phyloP scores from a whole-genome alignment of 1,140 invertebrate species.

The Odontomachus brunneus region DNA sequence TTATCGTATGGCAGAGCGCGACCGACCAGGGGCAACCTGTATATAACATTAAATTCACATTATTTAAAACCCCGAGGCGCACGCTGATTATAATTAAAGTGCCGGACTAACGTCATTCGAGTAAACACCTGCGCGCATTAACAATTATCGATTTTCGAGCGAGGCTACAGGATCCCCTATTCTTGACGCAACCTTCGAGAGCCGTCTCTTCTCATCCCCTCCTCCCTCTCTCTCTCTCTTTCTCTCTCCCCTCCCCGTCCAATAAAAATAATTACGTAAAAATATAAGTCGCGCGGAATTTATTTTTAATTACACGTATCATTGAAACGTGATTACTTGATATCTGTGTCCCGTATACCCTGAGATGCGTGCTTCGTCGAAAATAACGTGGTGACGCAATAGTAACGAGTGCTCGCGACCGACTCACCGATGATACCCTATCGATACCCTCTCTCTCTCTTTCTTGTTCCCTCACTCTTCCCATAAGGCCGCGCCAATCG shows the following conservation, averaged over 20 bases:
- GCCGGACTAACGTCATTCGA: constrained; percentile 59
- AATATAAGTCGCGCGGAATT: constrained; percentile 31
- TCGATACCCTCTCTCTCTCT: constrained; percentile 1
- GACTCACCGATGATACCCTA: constrained; percentile 39
- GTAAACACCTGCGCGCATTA: constrained; percentile 62
- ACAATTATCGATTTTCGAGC: constrained; percentile 60
- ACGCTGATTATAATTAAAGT: constrained; percentile 61
- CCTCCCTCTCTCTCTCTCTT: too few species aligned
- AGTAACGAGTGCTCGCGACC: constrained; percentile 21
- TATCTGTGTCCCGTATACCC: background rate
- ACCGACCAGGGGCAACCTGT: background rate
- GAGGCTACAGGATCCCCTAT: constrained; percentile 55
- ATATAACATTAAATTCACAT: constrained; percentile 46
- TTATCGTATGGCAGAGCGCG: background rate
- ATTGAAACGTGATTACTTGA: background rate
- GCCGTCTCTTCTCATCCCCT: too few species aligned
- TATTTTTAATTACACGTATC: constrained; percentile 27
- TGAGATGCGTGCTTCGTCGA: background rate
- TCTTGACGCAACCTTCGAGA: constrained; percentile 60
- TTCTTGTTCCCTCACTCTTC: background rate
- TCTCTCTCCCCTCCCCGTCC: too few species aligned
- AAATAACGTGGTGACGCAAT: constrained; percentile 16
- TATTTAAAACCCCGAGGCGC: constrained; percentile 50
- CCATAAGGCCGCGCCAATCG: constrained; percentile 37
- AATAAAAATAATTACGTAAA: constrained; percentile 58